phyloP scores from a whole-genome alignment of 2,113 vertebrate species.

The Parotia lawesii region DNA sequence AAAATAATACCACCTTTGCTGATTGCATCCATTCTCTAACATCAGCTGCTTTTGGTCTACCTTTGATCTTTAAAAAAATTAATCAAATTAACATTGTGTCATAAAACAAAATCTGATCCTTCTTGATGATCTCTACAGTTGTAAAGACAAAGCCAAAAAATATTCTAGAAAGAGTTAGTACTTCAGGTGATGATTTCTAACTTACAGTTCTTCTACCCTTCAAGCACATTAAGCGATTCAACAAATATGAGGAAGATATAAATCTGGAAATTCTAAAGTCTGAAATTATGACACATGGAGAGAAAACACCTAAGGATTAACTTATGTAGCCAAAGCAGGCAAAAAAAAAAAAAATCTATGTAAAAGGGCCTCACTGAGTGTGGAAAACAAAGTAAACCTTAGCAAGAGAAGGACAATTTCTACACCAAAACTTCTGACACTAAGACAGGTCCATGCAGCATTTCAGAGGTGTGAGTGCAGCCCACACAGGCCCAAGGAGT shows the following conservation, averaged over 20 bases:
- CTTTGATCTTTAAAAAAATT: neutral
- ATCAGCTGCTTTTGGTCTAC: neutral
- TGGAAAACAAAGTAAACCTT: neutral
- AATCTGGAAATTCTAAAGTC: neutral
- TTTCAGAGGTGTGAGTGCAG: neutral
- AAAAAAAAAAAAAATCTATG: neutral
- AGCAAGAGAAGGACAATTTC: neutral
- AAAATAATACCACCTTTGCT: neutral
- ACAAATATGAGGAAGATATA: neutral
- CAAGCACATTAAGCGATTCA: rapidly evolving
- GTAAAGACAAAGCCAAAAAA: neutral
- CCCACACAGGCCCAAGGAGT: neutral
- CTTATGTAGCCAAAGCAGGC: neutral
- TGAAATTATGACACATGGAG: neutral
- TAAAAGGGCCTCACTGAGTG: rapidly evolving
- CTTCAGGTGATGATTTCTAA: neutral
- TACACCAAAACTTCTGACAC: neutral
- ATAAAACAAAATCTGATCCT: neutral
- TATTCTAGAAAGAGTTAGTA: neutral
- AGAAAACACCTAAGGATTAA: neutral
- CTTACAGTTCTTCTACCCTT: neutral
- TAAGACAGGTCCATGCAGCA: neutral
- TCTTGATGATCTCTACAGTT: neutral
- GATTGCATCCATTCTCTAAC: neutral
- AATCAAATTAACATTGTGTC: neutral